Base-by-base conservation (phyloP, 2,113 vertebrate species). In the Dendrocopos noguchii region DNA sequence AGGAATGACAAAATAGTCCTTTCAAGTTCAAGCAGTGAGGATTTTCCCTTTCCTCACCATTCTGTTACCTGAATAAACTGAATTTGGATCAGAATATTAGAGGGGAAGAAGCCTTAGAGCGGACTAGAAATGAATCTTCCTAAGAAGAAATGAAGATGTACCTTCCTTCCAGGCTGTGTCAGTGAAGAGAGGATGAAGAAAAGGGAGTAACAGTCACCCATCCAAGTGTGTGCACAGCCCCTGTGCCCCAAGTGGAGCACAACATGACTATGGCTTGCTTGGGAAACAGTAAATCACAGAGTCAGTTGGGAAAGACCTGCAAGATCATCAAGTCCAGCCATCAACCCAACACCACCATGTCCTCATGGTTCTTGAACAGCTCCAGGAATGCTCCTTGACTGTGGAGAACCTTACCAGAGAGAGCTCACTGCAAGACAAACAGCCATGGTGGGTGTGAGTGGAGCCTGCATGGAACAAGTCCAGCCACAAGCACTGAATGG, bases 311-410 rank as follows among this genome's bases (percentile, higher is more conserved):
- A 52, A 52, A 52, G 50, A 52, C 50, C 50, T 52, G 22, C 22
- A 52, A 52, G 22, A 24, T 52, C 50, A 24, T 22, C 50, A 52
- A 13, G 12, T 52, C 50, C 50, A 47, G 46, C 46, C 46, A 25
- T 52, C 50, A 52, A 52, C 50, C 22, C 24, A 7, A 52, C 50
- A 24, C 50, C 50, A 52, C 50, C 50, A 52, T 52, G 22, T 52
- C 22, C 50, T 52, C 22, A 13, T 24, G 24, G 13, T 52, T 52
- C 22, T 24, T 52, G 50, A 52, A 52, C 22, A 24, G 22, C 50
- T 52, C 22, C 50, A 52, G 22, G 50, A 52, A 52, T 33, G 21
- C 13, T 57, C 4, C 19, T 9, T 0, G 4, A 0, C 3, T 6
- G 7, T 25, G 57, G 76, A 76, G 78, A 39, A 44, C 24, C 15